These are phyloP conservation scores for Auanema freiburgensis DNA, from an alignment of 2,888 invertebrate genomes.

Conservation along the genomic window DNA sequence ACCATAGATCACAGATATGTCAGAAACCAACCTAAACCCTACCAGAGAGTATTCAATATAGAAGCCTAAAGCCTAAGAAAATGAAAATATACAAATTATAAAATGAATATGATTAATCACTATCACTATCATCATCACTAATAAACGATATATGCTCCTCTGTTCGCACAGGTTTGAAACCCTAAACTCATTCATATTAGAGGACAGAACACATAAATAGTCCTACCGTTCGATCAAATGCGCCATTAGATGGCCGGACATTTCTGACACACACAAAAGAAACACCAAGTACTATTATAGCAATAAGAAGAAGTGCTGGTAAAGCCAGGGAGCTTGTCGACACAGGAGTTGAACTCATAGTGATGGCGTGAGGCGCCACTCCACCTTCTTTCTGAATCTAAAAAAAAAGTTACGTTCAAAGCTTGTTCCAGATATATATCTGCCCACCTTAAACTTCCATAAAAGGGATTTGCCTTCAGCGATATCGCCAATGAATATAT, in stretches of 20 bases:
- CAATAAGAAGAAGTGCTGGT: conserved; percentile 7
- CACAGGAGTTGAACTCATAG: background rate
- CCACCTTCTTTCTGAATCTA: conserved; percentile 35
- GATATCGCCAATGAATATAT: conserved; percentile 80
- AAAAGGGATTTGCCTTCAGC: conserved; percentile 69
- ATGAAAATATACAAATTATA: conserved; percentile 2
- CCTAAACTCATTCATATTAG: conserved; percentile 36
- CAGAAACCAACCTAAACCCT: too few relatives aligned
- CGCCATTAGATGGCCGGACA: background rate
- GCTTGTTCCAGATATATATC: background rate
- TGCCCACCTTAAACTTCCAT: conserved; percentile 56
- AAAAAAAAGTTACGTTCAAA: conserved; percentile 5
- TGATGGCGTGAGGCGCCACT: background rate
- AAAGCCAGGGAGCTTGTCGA: background rate
- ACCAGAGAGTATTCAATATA: too few relatives aligned
- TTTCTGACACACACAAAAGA: conserved; percentile 6
- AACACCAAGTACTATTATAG: background rate
- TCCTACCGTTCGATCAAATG: conserved; percentile 28
- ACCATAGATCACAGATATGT: too few relatives aligned
- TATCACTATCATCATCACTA: conserved; percentile 35
- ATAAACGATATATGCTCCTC: conserved; percentile 44
- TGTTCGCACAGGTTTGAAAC: conserved; percentile 57
- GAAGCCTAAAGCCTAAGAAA: background rate
- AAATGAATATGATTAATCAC: conserved; percentile 23
- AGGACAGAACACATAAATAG: background rate